Evolutionary conservation across 2,888 invertebrate genomes (phyloP).

Genomic region (Hololepta plana): DNA sequence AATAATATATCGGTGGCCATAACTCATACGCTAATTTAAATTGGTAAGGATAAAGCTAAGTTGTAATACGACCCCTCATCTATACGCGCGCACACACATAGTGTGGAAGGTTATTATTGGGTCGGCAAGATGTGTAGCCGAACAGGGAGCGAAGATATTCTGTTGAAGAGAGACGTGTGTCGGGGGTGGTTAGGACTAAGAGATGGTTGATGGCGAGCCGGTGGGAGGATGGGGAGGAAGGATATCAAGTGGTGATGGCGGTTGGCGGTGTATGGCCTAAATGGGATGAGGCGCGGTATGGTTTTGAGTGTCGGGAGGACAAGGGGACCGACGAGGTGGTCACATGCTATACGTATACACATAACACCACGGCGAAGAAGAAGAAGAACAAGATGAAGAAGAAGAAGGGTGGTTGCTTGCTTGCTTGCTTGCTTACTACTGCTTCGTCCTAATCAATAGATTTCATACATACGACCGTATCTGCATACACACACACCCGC

Average conservation of each 20-base stretch:
- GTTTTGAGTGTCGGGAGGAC: no score
- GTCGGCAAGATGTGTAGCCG: conserved; percentile 15
- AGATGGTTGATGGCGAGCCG: no score
- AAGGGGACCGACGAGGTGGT: conserved; percentile 13
- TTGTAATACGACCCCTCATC: conserved; percentile 15
- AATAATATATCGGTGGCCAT: conserved; percentile 2
- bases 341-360: no score
- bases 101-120: conserved; percentile 14
- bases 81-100: no score
- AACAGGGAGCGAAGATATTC: conserved; percentile 13
- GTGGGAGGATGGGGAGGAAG: no score
- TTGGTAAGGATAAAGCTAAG: conserved; percentile 11
- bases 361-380: no score
- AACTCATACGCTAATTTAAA: conserved; percentile 3
- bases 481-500: conserved; percentile 22
- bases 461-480: conserved; percentile 23
- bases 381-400: no score
- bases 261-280: no score
- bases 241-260: conserved; percentile 9
- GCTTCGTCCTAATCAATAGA: conserved; percentile 25
- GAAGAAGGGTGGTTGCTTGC: conserved; percentile 17
- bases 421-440: no score
- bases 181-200: no score
- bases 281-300: no score
- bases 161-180: no score